Conservation (phyloP, 1,140 invertebrate genomes). For the Notospermus geniculatus region DNA sequence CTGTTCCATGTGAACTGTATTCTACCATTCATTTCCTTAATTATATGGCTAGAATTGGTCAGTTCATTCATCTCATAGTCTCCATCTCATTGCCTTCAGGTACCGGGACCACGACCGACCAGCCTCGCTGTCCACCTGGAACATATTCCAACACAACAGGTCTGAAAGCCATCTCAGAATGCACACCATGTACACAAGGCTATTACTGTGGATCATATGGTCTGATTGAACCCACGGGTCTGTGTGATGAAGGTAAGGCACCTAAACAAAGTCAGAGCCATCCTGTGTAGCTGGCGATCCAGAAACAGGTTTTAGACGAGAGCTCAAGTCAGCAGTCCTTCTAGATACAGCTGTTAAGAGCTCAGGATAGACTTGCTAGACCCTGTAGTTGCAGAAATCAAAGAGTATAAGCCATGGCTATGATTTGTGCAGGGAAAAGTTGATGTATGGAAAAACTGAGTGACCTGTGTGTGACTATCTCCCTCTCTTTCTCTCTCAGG, state of each 20-base stretch:
- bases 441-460: neutral
- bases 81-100: constrained; percentile 25
- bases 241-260: constrained; percentile 46
- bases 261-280: too few species aligned
- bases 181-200: constrained; percentile 41
- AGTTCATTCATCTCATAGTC: too few species aligned
- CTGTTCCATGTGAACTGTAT: too few species aligned
- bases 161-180: constrained; percentile 28
- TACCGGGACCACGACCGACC: constrained; percentile 37
- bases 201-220: constrained; percentile 45
- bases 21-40: too few species aligned
- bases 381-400: neutral
- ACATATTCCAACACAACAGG: constrained; percentile 46
- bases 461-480: neutral
- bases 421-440: neutral
- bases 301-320: too few species aligned
- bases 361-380: too few species aligned
- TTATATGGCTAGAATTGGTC: too few species aligned
- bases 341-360: too few species aligned
- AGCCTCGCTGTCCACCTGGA: constrained; percentile 39
- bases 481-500: constrained; percentile 26
- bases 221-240: constrained; percentile 41
- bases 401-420: neutral
- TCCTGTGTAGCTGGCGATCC: too few species aligned
- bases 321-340: too few species aligned